Conservation (phyloP, 2,797 vertebrate genomes). For the Pseudomugil gertrudae region DNA sequence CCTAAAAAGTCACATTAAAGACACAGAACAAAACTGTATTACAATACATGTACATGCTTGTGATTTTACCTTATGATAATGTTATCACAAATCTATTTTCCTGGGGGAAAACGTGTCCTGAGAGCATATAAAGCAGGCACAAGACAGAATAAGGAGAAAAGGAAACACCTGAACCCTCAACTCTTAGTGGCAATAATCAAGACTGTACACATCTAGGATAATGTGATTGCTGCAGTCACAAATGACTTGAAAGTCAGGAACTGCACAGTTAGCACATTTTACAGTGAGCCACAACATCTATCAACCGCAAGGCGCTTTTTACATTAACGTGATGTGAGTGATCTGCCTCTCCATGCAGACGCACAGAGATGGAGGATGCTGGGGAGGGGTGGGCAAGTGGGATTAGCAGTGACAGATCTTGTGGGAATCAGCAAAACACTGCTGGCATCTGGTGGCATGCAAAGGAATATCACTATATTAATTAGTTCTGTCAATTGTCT, state of each 20-base stretch:
- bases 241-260: slow-evolving; percentile 80
- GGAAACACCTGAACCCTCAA: slow-evolving; percentile 55
- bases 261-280: slow-evolving; percentile 87
- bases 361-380: slow-evolving; percentile 47
- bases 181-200: slow-evolving; percentile 73
- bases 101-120: slow-evolving; percentile 59
- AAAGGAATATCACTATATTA: slow-evolving; percentile 63
- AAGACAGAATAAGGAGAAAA: slow-evolving; percentile 43
- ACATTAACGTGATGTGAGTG: slow-evolving; percentile 83
- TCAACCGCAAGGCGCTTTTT: slow-evolving; percentile 78
- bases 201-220: slow-evolving; percentile 75
- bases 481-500: slow-evolving; percentile 52
- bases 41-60: not conserved
- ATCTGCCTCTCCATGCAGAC: slow-evolving; percentile 81
- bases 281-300: slow-evolving; percentile 82
- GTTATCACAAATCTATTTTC: slow-evolving; percentile 56
- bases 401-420: slow-evolving; percentile 41
- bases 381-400: not conserved
- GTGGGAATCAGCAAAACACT: slow-evolving; percentile 72
- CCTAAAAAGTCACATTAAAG: slow-evolving; percentile 15
- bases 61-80: not conserved
- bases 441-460: slow-evolving; percentile 83
- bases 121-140: slow-evolving; percentile 57
- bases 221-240: slow-evolving; percentile 84
- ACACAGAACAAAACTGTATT: slow-evolving; percentile 10